phyloP scores from a whole-genome alignment of 2,797 vertebrate species.

The Neostethus bicornis region DNA sequence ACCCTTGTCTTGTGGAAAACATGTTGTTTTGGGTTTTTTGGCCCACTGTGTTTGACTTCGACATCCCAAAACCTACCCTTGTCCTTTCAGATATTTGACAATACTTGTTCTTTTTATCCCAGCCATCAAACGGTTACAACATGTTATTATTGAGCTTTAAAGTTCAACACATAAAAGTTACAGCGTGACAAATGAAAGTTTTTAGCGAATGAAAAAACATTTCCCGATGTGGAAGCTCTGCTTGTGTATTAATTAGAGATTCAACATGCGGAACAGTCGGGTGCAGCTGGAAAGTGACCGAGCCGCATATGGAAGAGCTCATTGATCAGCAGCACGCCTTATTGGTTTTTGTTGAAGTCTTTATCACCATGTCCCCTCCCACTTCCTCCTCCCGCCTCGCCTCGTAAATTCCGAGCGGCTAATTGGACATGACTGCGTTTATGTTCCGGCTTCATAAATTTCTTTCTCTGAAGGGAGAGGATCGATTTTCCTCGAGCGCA shows the following conservation, averaged over 20 bases:
- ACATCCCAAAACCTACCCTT: too few relatives aligned
- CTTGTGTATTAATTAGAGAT: slow-evolving; percentile 12
- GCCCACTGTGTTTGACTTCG: too few relatives aligned
- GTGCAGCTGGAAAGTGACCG: slow-evolving; percentile 26
- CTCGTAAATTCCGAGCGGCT: slow-evolving; percentile 77
- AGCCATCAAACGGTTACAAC: too few relatives aligned
- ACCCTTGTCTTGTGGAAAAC: too few relatives aligned
- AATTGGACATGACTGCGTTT: slow-evolving; percentile 83
- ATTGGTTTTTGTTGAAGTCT: slow-evolving; percentile 74
- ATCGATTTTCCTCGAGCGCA: slow-evolving; percentile 79
- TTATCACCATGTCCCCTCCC: slow-evolving; percentile 70
- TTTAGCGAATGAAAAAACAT: too few relatives aligned
- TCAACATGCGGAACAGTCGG: too few relatives aligned
- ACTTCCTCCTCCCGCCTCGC: slow-evolving; percentile 61
- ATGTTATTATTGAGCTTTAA: too few relatives aligned
- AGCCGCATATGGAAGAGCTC: slow-evolving; percentile 47
- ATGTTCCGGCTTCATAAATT: slow-evolving; percentile 82
- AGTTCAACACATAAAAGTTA: too few relatives aligned
- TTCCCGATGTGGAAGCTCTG: slow-evolving; percentile 11
- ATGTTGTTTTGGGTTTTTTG: too few relatives aligned
- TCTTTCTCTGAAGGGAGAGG: slow-evolving; percentile 74
- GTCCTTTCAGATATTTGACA: too few relatives aligned
- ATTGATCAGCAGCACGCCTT: slow-evolving; percentile 73
- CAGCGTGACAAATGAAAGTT: too few relatives aligned
- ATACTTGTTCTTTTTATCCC: too few relatives aligned